These are phyloP conservation scores for Coryphaenoides rupestris DNA, from an alignment of 2,113 vertebrate species.

Conservation along the genomic window DNA sequence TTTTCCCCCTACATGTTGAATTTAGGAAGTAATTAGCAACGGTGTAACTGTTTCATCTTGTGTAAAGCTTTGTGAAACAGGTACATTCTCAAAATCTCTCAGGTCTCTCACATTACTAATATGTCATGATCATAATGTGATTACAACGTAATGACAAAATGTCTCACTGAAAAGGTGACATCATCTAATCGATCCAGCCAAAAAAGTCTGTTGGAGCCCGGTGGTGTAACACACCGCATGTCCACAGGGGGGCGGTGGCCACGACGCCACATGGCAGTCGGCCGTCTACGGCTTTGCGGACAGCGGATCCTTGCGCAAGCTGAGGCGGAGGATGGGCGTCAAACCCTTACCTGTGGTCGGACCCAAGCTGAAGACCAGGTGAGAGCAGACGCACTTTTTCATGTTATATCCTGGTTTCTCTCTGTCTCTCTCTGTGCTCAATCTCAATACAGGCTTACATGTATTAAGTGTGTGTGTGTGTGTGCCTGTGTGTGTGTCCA, in stretches of 20 bases:
- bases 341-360: conserved; percentile 75
- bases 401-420: neutral
- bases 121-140: too few relatives aligned
- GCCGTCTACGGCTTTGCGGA: conserved; percentile 75
- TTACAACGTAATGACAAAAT: too few relatives aligned
- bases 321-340: conserved; percentile 70
- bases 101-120: too few relatives aligned
- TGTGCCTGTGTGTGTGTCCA: conserved; percentile 47
- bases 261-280: conserved; percentile 83
- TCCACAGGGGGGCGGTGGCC: conserved; percentile 69
- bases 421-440: too few relatives aligned
- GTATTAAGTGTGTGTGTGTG: conserved; percentile 12
- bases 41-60: neutral
- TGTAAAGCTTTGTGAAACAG: too few relatives aligned
- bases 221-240: conserved; percentile 11
- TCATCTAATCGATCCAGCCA: too few relatives aligned
- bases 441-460: too few relatives aligned
- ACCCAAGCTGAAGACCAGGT: conserved; percentile 78
- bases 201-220: too few relatives aligned
- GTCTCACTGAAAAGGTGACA: too few relatives aligned
- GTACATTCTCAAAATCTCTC: too few relatives aligned
- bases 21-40: conserved; percentile 2
- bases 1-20: neutral
- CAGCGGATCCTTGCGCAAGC: conserved; percentile 60
- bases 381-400: neutral